phyloP scores from a whole-genome alignment of 2,888 invertebrate species.

The Eustalomyia histrio region DNA sequence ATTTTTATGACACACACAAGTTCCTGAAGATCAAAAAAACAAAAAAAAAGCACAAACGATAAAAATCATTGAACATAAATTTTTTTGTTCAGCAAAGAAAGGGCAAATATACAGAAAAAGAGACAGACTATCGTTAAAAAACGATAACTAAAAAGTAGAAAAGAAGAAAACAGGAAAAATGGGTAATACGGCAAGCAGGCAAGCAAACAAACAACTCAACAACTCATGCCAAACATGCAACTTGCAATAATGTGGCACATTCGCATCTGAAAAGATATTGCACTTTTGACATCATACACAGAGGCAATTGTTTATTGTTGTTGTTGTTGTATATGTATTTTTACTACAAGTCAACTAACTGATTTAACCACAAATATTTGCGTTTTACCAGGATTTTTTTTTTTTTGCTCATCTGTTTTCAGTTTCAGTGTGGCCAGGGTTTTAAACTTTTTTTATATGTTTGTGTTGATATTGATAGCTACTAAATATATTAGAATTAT shows the following conservation, averaged over 20 bases:
- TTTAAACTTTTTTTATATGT: too few relatives aligned
- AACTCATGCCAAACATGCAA: neutral
- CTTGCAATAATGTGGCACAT: conserved; percentile 3
- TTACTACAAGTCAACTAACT: conserved; percentile 3
- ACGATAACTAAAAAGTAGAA: neutral
- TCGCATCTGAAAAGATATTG: conserved; percentile 26
- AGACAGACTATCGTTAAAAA: neutral
- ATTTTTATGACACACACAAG: conserved; percentile 19
- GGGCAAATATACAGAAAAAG: neutral
- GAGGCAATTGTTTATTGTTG: neutral
- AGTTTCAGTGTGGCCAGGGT: too few relatives aligned
- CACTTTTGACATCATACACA: conserved; percentile 40
- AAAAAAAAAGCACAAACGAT: neutral
- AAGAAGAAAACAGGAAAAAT: neutral
- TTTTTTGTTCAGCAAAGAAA: neutral
- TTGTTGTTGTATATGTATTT: neutral
- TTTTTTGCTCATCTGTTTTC: neutral
- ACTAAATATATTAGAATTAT: too few relatives aligned
- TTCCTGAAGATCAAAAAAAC: conserved; percentile 2
- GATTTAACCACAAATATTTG: conserved; percentile 30
- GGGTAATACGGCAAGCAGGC: neutral
- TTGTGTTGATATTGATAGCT: too few relatives aligned
- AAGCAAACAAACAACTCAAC: neutral
- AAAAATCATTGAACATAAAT: conserved; percentile 3
- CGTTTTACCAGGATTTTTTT: neutral